Evolutionary conservation across 2,888 invertebrate genomes (phyloP), one percentile per base, ranked within the genome.

Genomic region (Pheosia gnoma): DNA sequence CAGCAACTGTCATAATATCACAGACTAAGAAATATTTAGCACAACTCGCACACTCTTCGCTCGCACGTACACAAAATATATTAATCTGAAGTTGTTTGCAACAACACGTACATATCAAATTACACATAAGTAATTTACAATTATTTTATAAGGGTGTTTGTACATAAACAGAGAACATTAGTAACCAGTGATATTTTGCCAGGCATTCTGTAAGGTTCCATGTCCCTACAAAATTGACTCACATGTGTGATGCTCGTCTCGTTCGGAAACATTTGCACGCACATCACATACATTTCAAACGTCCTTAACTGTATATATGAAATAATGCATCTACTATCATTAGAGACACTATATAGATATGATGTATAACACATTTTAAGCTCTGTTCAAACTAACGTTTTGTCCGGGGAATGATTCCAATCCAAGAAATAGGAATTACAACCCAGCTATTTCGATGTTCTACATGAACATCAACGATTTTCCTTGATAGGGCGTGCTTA

Each of bases 51-150:
- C 62, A 58, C 58, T 47, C 58, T 49, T 60, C 58, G 41, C 59
- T 59, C 58, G 49, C 70, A 59, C 59, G 60, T 74, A 77, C 75
- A 73, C 69, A 74, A 77, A 75, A 74, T 74, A 74, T 70, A 74
- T 76, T 72, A 69, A 69, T 71, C 59, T 67, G 65, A 52, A 60
- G 45, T 54, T 41, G 25, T 25, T 25, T 25, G n/a, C n/a, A n/a
- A 25, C 25, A 25, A 25, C 25, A 2, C 25, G 25, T 57, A 63
- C 57, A 65, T 6, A 54, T 25, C 25, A 3, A n/a, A 37, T 39
- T 38, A 9, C 11, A 54, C 39, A 11, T 10, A 54, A n/a, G 5
- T 11, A 37, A 54, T 38, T 54, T 54, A 54, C 54, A 54, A 37
- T 38, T 11, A 54, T 9, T 37, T 9, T 37, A 54, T 36, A 54